Evolutionary conservation across 2,888 invertebrate genomes (phyloP), one percentile per base, ranked within the genome.

Genomic region (Malachius bipustulatus): DNA sequence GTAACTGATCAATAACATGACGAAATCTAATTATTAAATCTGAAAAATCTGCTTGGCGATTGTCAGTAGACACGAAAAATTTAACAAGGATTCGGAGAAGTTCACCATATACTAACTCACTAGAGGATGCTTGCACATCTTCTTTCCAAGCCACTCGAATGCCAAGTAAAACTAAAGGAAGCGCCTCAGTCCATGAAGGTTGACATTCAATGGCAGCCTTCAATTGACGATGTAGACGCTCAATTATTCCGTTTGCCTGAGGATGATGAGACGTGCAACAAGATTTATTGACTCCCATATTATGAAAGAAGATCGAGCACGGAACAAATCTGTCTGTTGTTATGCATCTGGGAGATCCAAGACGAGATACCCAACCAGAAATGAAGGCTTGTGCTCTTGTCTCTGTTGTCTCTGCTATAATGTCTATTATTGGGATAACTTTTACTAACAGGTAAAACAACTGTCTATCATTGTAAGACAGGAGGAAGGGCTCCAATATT

Each of bases 401-500:
- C n/a, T n/a, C 51, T 1, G 55, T 47, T 0, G 53, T 54, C 16
- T 47, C 45, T 1, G 55, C 52, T 9, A 46, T 42, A 16, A 52
- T 51, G 37, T 60, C 42, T 13, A 30, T 29, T 2, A 59, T 14
- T 1, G 59, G 57, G 6, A 51, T 38, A 1, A 52, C 56, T 15
- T 50, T 49, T 3, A 52, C 50, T 51, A 52, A 57, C 4, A 47
- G 37, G n/a, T n/a, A 2, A 50, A 39, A 37, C 51, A 54, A 2
- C 55, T 24, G 34, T 61, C 55, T 4, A 56, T 47, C 8, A 47
- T 43, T 50, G 38, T 58, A 61, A 6, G 1, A 49, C 49, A 2
- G 36, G 4, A 10, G 61, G 57, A 6, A 64, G 39, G 0, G 62
- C 62, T 2, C 62, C 61, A 2, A 66, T 52, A 4, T 66, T 44